Base-by-base conservation (phyloP, 2,113 vertebrate genomes). In the Eublepharis macularius region DNA sequence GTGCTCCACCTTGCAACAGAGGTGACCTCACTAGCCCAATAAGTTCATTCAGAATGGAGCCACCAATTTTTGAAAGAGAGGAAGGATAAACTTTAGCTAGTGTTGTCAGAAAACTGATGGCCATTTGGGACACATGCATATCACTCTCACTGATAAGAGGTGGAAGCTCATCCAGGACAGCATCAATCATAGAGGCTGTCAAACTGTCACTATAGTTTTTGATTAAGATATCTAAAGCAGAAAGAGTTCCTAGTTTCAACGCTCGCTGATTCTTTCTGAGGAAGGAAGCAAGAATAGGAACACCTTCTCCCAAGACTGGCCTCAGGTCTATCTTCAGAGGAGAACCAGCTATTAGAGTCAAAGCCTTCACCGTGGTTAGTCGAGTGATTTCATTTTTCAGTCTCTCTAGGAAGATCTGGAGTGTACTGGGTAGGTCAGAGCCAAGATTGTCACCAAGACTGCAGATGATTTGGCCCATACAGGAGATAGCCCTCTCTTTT, bases 51-150 rank as follows among this genome's bases (percentile, higher is more conserved):
- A 99, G 97, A 95, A 99, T 99, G 90, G 97, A 98, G 21, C 98
- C 98, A 85, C 98, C 98, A 93, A 99, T 98, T 96, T 98, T 98
- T 49, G 98, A 97, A 78, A 99, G 96, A 26, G 98, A 98, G n/a
- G 98, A 98, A 76, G 98, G 99, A 95, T 99, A 99, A 5, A 98
- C 98, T 88, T 97, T 98, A 70, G 98, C 99, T 92, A 99, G 95
- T 0, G 99, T 99, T 89, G 99, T 99, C 87, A 99, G 97, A 93
- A 99, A 99, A 94, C 98, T 99, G 94, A 99, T 98, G 81, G 98
- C 98, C 98, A 99, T 99, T 95, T 99, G 99, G 0, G 98, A 99
- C 80, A 99, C 98, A 60, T 99, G 99, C 99, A 99, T 99, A 95
- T 99, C 99, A 81, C 98, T 99, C 94, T 99, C 99, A 0, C 98